phyloP scores from a whole-genome alignment of 2,113 vertebrate species.

The Numenius arquata region DNA sequence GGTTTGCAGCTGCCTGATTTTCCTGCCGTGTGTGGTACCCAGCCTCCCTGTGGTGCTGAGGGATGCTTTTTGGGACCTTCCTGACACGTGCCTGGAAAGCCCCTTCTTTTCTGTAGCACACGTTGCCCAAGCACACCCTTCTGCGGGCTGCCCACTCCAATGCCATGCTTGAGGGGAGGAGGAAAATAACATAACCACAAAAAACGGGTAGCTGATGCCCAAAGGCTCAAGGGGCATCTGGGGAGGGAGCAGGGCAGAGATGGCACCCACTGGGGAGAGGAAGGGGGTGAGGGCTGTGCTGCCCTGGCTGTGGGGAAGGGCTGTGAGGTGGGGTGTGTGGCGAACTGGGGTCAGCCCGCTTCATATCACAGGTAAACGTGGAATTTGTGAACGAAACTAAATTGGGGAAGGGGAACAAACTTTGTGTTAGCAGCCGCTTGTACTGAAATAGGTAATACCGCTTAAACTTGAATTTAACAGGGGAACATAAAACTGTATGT shows the following conservation, averaged over 20 bases:
- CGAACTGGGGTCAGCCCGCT: accelerated
- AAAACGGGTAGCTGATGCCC: neutral
- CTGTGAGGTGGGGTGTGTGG: neutral
- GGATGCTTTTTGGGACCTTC: neutral
- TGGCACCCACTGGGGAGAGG: too few species aligned
- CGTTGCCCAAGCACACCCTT: neutral
- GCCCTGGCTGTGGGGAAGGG: too few species aligned
- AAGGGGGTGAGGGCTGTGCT: neutral
- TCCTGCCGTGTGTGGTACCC: neutral
- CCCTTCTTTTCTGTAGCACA: accelerated
- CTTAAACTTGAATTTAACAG: neutral
- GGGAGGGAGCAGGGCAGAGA: neutral
- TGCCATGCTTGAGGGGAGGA: neutral
- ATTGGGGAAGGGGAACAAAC: accelerated
- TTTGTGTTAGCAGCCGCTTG: neutral
- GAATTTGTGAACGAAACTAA: neutral
- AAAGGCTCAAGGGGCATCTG: neutral
- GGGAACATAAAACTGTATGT: neutral
- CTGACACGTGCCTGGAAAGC: neutral
- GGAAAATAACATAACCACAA: neutral
- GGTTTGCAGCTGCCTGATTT: neutral
- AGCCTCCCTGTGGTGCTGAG: neutral
- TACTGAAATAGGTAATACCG: neutral
- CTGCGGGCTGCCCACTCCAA: accelerated
- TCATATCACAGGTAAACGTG: neutral